These are phyloP conservation scores for Anagyrus pseudococci DNA, from an alignment of 2,888 invertebrate genomes.

Conservation along the genomic window DNA sequence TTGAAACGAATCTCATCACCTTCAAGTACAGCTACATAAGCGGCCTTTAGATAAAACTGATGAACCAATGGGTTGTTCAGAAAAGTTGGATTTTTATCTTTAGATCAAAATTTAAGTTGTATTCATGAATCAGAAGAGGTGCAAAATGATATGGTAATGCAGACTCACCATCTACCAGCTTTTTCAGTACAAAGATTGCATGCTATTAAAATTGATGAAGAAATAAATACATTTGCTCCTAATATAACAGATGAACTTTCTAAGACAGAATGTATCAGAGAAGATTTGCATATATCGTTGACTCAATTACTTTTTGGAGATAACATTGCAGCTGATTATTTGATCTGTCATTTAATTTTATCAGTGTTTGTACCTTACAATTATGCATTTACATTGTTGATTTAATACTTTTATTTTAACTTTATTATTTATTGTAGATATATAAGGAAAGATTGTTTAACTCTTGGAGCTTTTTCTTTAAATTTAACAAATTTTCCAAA, in stretches of 20 bases:
- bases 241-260: conserved; percentile 47
- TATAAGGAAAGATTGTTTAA: conserved; percentile 73
- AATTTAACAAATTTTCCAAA: conserved; percentile 81
- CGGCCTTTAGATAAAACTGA: conserved; percentile 52
- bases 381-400: conserved; percentile 7
- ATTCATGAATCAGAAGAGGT: conserved; percentile 63
- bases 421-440: conserved; percentile 66
- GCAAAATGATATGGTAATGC: conserved; percentile 66
- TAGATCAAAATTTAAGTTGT: conserved; percentile 68
- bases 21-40: conserved; percentile 41
- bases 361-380: conserved; percentile 70
- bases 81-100: conserved; percentile 78
- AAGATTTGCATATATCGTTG: conserved; percentile 76
- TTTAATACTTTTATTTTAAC: conserved; percentile 15
- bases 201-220: conserved; percentile 65
- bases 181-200: conserved; percentile 85
- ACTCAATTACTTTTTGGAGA: conserved; percentile 84
- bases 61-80: conserved; percentile 60
- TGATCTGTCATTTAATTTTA: conserved; percentile 85
- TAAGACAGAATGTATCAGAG: conserved; percentile 65
- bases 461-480: conserved; percentile 82
- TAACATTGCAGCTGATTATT: conserved; percentile 82
- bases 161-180: conserved; percentile 79
- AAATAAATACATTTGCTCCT: conserved; percentile 6
- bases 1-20: conserved; percentile 4